Conservation (phyloP, 2,888 invertebrate species). For the Agrilus cyanescens region DNA sequence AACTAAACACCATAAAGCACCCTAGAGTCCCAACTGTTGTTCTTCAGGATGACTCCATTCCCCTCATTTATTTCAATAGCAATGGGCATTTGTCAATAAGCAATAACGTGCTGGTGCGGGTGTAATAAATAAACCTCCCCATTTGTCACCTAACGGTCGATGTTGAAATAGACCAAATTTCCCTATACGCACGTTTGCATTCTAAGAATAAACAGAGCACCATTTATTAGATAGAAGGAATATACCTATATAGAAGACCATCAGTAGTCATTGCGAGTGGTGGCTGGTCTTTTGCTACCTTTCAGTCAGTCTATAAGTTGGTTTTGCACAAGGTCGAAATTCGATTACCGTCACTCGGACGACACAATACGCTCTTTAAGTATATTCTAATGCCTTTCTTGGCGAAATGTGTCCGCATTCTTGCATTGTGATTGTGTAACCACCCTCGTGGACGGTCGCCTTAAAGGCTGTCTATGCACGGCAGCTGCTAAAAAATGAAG, state of each 20-base stretch:
- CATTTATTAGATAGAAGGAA: conserved; percentile 7
- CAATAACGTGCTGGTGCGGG: not conserved
- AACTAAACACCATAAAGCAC: too few relatives aligned
- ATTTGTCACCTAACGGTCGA: conserved; percentile 23
- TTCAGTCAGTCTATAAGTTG: conserved; percentile 1
- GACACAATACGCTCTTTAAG: conserved; percentile 27
- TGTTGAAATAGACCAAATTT: conserved; percentile 8
- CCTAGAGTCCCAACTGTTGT: too few relatives aligned
- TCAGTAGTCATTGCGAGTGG: conserved; percentile 3
- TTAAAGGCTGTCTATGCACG: conserved; percentile 22
- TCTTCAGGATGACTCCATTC: too few relatives aligned
- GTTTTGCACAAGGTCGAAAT: conserved; percentile 3
- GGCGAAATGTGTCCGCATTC: conserved; percentile 30
- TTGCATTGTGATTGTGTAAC: conserved; percentile 37
- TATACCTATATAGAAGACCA: too few relatives aligned
- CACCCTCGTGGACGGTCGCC: conserved; percentile 36
- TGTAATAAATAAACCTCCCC: conserved; percentile 18
- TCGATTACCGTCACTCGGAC: conserved; percentile 2
- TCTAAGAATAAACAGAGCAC: conserved; percentile 5
- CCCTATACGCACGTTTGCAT: conserved; percentile 4
- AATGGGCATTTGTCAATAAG: too few relatives aligned
- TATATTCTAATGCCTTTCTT: conserved; percentile 33
- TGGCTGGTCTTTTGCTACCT: not conserved
- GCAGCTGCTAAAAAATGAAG: conserved; percentile 39
- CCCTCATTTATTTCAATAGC: too few relatives aligned